Base-by-base conservation (phyloP, 2,888 invertebrate genomes). In the Lydus trimaculatus region DNA sequence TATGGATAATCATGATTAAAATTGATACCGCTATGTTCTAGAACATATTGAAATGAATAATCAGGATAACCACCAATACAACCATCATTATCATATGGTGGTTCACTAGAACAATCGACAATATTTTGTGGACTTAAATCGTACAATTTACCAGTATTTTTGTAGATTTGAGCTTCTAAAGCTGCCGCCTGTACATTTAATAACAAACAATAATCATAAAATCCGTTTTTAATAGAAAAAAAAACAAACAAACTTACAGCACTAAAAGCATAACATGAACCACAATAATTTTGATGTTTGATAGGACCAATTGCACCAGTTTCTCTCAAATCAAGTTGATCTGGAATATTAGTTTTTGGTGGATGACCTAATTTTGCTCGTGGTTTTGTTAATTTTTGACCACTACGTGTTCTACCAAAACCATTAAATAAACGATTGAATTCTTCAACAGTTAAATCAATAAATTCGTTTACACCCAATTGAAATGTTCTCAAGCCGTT, bases 1-100 rank as follows among this genome's bases (percentile, higher is more conserved):
- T 89, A 89, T n/a, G 88, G 89, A 74, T 89, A 90, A 0, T 85
- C 81, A 2, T 75, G 76, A 28, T 71, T 88, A 3, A 87, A 87
- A 76, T 89, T 88, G 63, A 90, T 85, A 23, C 89, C 90, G 17
- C 71, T 72, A 86, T 86, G 20, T 81, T 79, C 58, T 82, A 80
- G 31, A 86, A 79, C 76, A 86, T 86, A 77, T 86, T 73, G 77
- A 86, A 87, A 43, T 85, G 85, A 25, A 82, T 79, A n/a, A 72
- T 86, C 85, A 86, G 87, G 86, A 36, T 85, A 77, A 43, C 88
- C 88, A 31, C 88, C 88, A 28, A 84, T 79, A 75, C 88, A 89
- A 1, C 88, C 88, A 39, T 83, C 75, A 75, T 88, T 88, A 5
- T 84, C 85, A 69, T 85, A 87, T 17, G 43, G 59, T n/a, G 82